A percentile compares a stretch with the other conserved stretches of the same genome.
phyloP scores from a whole-genome alignment of 2,888 invertebrate species.

The Aproaerema taeniolella region DNA sequence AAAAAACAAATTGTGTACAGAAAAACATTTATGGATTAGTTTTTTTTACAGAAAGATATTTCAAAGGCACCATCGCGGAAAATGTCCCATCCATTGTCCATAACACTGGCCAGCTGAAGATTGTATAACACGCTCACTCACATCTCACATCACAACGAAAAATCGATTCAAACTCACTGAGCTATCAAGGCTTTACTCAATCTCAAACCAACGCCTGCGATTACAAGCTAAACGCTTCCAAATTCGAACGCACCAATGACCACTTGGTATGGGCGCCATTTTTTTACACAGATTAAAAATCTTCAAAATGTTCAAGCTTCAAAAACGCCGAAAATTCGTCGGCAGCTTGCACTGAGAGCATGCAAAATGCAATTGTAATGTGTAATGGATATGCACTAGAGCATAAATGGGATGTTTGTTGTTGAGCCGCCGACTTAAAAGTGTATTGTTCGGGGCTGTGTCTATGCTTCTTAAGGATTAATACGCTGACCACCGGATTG shows the following conservation, averaged over 20 bases:
- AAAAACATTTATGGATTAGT: no score
- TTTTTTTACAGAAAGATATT: no score
- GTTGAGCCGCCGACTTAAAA: constrained; percentile 46
- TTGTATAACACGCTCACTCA: constrained; percentile 18
- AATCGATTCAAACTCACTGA: constrained; percentile 36
- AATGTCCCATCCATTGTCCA: no score
- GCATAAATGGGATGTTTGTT: constrained; percentile 61
- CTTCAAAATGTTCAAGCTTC: constrained; percentile 16
- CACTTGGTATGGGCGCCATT: constrained; percentile 42
- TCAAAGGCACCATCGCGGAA: constrained; percentile 8
- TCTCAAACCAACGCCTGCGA: constrained; percentile 29
- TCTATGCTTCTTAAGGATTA: constrained; percentile 19
- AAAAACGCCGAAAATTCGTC: constrained; percentile 19
- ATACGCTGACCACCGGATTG: constrained; percentile 28
- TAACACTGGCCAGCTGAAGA: constrained; percentile 13
- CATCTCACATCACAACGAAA: no score
- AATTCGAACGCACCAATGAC: constrained; percentile 47
- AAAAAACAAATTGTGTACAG: no score
- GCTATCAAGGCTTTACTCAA: no score
- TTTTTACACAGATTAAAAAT: constrained; percentile 21
- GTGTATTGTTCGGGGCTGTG: constrained; percentile 32
- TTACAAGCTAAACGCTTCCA: constrained; percentile 25
- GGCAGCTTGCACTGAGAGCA: constrained; percentile 45
- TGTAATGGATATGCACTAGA: constrained; percentile 74
- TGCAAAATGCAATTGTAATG: constrained; percentile 48